Conservation (phyloP, 2,888 invertebrate species). For the Bibio marci region DNA sequence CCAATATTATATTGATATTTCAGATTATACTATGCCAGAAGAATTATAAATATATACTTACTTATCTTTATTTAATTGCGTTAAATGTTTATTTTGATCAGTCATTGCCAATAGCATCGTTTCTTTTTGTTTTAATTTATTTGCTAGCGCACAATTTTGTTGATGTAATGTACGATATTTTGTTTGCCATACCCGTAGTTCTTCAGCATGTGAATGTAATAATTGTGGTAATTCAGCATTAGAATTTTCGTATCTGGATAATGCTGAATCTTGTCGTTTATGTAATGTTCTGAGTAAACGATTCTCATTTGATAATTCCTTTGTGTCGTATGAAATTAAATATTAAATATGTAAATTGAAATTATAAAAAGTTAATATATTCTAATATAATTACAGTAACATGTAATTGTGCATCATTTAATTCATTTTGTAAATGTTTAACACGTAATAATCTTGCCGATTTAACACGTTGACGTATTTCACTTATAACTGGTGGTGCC, state of each 20-base stretch:
- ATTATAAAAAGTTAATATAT: neutral
- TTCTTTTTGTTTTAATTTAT: conserved; percentile 50
- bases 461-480: conserved; percentile 44
- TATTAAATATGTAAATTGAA: neutral
- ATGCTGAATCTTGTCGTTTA: conserved; percentile 61
- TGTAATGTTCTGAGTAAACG: conserved; percentile 55
- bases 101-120: conserved; percentile 43
- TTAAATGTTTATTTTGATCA: conserved; percentile 52
- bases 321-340: conserved; percentile 11
- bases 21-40: too few relatives aligned
- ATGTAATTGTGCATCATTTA: conserved; percentile 62
- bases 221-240: conserved; percentile 62
- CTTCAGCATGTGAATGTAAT: conserved; percentile 60
- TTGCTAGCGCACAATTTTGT: conserved; percentile 41
- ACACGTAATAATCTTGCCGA: conserved; percentile 60
- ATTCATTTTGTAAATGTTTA: conserved; percentile 61
- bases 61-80: conserved; percentile 55
- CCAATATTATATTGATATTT: too few relatives aligned
- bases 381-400: conserved; percentile 38
- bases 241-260: conserved; percentile 58
- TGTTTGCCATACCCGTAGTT: conserved; percentile 50
- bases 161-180: conserved; percentile 49
- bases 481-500: conserved; percentile 14
- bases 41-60: conserved; percentile 17
- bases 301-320: conserved; percentile 57